Base-by-base conservation (phyloP, 2,888 invertebrate genomes). In the Agriopis leucophaearia region DNA sequence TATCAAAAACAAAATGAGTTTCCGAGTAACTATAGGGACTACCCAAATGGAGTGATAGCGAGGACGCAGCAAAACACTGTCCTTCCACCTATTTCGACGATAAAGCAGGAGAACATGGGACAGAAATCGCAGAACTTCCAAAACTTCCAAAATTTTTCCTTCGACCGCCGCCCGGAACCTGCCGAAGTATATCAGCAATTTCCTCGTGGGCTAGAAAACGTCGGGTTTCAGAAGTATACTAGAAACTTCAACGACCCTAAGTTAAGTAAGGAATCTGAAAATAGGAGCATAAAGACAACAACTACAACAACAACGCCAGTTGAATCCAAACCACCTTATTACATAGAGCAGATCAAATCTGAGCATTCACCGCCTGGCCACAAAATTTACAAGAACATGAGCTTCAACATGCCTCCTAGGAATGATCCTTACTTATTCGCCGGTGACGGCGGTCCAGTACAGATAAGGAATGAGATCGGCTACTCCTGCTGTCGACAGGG, bases 401-500 rank as follows among this genome's bases (percentile, higher is more conserved):
- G 85, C 74, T 94, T 89, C 73, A 88, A 87, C 56, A 83, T 81
- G 59, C 86, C 87, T 44, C 89, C 90, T 12, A 88, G 89, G 74
- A 88, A 83, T 67, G 94, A 94, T 74, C 92, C 93, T 35, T 96
- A 96, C 81, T 87, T 95, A 71, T 96, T 95, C 83, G 89, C 95
- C 70, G 96, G 96, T 13, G 96, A 96, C 74, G 96, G 96, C 48
- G 96, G 96, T 12, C 96, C 96, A 35, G 95, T 93, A 27, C 90
- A 93, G 58, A 93, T 96, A 61, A 94, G 94, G 73, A 94, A 95
- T 66, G 95, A 95, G 79, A 89, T 95, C 54, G 97, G 96, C 9
- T 96, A 96, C 69, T 95, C 96, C 75, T 96, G 96, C 79, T 97
- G 96, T 84, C 95, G 96, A 44, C 95, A 96, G 84, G 96, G 96